A percentile compares a stretch with the other conserved stretches of the same genome.
phyloP scores from a whole-genome alignment of 2,113 vertebrate genomes.

The Macquaria ambigua region DNA sequence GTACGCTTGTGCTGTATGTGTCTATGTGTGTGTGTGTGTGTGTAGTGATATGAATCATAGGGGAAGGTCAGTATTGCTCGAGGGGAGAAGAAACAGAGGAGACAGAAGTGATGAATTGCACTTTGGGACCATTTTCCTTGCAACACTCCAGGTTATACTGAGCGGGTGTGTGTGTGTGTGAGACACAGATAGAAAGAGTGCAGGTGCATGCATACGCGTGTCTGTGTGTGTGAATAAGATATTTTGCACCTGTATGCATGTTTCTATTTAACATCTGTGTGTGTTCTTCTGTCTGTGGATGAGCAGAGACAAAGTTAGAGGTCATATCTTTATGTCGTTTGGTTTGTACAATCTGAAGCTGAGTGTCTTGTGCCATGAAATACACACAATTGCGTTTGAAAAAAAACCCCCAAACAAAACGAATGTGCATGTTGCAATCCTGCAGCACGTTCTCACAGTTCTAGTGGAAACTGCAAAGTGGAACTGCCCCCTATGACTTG shows the following conservation, averaged over 20 bases:
- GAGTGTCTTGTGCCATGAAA: background rate
- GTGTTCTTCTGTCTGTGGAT: background rate
- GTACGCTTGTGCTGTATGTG: background rate
- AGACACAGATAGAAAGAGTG: background rate
- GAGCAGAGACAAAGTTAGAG: background rate
- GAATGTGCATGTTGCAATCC: background rate
- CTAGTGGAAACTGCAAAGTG: fast-evolving
- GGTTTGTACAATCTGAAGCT: background rate
- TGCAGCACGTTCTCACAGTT: background rate
- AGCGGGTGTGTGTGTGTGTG: constrained; percentile 19
- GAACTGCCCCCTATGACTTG: background rate
- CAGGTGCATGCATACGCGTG: background rate
- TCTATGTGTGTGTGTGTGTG: background rate
- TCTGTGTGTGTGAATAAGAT: background rate
- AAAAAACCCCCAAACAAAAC: too few species aligned
- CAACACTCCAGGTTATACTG: constrained; percentile 41
- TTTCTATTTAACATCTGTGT: background rate
- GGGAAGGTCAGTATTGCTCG: constrained; percentile 56
- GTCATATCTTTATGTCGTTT: background rate
- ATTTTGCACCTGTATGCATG: background rate
- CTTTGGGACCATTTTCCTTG: constrained; percentile 44
- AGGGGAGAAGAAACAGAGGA: constrained; percentile 48
- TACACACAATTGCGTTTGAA: background rate
- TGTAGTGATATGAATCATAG: constrained; percentile 51
- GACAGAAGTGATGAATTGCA: constrained; percentile 70